These are phyloP conservation scores for Chelidonichthys spinosus DNA, from an alignment of 2,797 vertebrate species.

Conservation along the genomic window DNA sequence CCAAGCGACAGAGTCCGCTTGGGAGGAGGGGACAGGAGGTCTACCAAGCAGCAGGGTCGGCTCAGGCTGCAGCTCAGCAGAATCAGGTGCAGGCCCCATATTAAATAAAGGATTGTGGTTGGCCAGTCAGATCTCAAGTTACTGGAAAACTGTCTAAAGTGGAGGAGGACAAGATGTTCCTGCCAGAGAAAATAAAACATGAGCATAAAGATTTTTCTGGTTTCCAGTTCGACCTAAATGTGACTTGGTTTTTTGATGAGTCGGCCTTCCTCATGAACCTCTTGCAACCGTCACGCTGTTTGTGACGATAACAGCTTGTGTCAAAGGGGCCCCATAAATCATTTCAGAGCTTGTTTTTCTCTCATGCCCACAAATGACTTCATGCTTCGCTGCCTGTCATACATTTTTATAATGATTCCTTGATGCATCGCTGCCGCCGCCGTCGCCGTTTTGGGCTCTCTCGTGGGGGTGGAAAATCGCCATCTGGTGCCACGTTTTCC, in stretches of 20 bases:
- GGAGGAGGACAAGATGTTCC: too few species aligned
- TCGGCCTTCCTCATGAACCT: not conserved
- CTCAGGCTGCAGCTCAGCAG: too few species aligned
- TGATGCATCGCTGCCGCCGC: slow-evolving; percentile 37
- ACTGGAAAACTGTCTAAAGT: too few species aligned
- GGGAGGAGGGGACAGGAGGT: too few species aligned
- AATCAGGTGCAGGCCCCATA: too few species aligned
- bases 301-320: slow-evolving; percentile 24
- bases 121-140: too few species aligned
- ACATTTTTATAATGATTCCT: slow-evolving; percentile 59
- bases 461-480: slow-evolving; percentile 9
- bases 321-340: slow-evolving; percentile 45
- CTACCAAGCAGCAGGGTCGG: too few species aligned
- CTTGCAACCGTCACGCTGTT: slow-evolving; percentile 27
- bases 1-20: too few species aligned
- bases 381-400: slow-evolving; percentile 42
- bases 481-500: slow-evolving; percentile 54
- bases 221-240: not conserved
- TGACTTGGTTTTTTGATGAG: not conserved
- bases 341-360: slow-evolving; percentile 35
- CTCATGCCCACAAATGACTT: slow-evolving; percentile 48
- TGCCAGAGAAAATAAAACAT: too few species aligned
- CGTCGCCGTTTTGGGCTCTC: slow-evolving; percentile 25
- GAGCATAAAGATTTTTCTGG: too few species aligned
- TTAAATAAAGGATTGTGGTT: too few species aligned